Evolutionary conservation across 1,140 invertebrate genomes (phyloP).

Genomic region (Cecropterus lyciades): DNA sequence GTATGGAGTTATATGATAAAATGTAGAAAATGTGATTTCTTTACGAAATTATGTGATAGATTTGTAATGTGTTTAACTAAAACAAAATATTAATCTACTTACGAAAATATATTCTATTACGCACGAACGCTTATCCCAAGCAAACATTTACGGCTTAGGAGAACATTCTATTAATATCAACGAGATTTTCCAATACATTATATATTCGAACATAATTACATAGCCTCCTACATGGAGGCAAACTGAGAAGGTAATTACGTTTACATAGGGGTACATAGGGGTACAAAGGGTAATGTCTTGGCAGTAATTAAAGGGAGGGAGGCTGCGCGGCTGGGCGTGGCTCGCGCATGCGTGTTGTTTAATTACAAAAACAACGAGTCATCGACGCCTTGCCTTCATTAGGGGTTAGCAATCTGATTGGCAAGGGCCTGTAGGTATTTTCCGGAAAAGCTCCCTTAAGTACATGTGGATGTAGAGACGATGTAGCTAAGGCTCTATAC

Average conservation of each 20-base stretch:
- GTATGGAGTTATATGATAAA: too few species aligned
- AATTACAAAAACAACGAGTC: slow-evolving; percentile 74
- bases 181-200: slow-evolving; percentile 8
- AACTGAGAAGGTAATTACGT: slow-evolving; percentile 22
- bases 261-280: slow-evolving; percentile 30
- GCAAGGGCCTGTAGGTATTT: slow-evolving; percentile 34
- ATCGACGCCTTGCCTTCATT: slow-evolving; percentile 77
- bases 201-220: slow-evolving; percentile 5
- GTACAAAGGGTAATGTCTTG: slow-evolving; percentile 77
- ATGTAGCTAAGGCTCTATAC: too few species aligned
- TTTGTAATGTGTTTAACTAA: too few species aligned
- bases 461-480: too few species aligned
- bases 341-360: slow-evolving; percentile 71
- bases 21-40: too few species aligned
- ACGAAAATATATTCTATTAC: not conserved
- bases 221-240: not conserved
- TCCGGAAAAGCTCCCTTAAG: not conserved
- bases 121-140: not conserved
- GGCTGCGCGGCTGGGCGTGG: slow-evolving; percentile 75
- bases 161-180: not conserved
- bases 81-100: too few species aligned
- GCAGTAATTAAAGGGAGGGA: slow-evolving; percentile 79
- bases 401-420: slow-evolving; percentile 50
- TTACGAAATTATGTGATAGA: too few species aligned
- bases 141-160: not conserved